Base-by-base conservation (phyloP, 2,888 invertebrate species). In the Xanthostigma xanthostigma region DNA sequence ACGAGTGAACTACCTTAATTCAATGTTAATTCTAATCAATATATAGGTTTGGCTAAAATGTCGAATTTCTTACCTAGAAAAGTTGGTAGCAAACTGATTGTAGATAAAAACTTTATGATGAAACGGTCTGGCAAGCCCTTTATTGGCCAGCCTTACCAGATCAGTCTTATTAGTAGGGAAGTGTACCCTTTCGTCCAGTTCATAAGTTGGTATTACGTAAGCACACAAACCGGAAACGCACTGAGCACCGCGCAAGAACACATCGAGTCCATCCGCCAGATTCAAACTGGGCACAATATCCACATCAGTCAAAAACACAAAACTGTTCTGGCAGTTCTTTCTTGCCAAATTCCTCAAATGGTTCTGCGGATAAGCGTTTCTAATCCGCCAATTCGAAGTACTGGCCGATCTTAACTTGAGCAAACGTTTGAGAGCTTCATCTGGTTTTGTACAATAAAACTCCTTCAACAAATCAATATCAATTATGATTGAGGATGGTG, bases 11-110 rank as follows among this genome's bases (percentile, higher is more conserved):
- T n/a, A n/a, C n/a, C n/a, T n/a, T n/a, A n/a, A 27, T 27, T 3
- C 27, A 27, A 27, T 27, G 6, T 27, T 27, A 27, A 27, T 27
- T 27, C 41, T 33, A 8, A n/a, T 14, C 12, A 12, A 4, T 41
- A 27, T n/a, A 14, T 41, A 33, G 27, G 17, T 33, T 12, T 48
- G 12, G 36, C 34, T 42, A 42, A 13, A 46, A 41, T 11, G 37
- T 41, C 44, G 37, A 44, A 36, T 33, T 44, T 63, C 72, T 72
- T 61, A 87, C 89, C 80, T 82, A 37, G 87, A 78, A 65, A 91
- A 90, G 67, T 93, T 92, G 0, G 91, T 92, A 8, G 92, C 91
- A 60, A 79, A 90, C 65, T 93, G 92, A 64, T 92, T 92, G 64
- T 88, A 87, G 58, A 90, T 88, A 65, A 92, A 92, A 51, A 92